phyloP scores from a whole-genome alignment of 1,140 invertebrate species.

The Psilanteris sp. region DNA sequence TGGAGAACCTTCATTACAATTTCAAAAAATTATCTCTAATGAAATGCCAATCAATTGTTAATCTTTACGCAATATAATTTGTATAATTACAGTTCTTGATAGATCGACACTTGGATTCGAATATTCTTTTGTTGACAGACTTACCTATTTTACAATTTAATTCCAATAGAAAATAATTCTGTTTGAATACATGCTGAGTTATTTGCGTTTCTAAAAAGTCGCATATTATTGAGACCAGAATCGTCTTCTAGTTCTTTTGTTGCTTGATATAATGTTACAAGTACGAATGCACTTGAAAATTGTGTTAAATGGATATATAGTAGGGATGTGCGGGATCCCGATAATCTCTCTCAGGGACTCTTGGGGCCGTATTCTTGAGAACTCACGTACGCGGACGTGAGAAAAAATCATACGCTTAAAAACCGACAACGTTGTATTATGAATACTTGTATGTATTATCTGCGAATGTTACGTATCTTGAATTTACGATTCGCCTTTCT shows the following conservation, averaged over 20 bases:
- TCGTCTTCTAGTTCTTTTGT: slow-evolving; percentile 40
- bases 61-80: too few species aligned
- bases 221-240: slow-evolving; percentile 13
- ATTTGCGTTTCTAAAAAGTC: too few species aligned
- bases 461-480: slow-evolving; percentile 58
- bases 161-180: too few species aligned
- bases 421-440: slow-evolving; percentile 55
- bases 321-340: slow-evolving; percentile 45
- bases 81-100: too few species aligned
- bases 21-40: slow-evolving; percentile 29
- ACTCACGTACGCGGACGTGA: slow-evolving; percentile 59
- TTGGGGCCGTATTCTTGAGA: slow-evolving; percentile 58
- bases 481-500: slow-evolving; percentile 47
- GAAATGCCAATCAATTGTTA: slow-evolving; percentile 41
- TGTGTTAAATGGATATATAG: slow-evolving; percentile 61
- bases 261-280: slow-evolving; percentile 43
- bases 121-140: too few species aligned
- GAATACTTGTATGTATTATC: slow-evolving; percentile 59
- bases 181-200: too few species aligned
- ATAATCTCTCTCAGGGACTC: slow-evolving; percentile 54
- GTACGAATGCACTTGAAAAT: slow-evolving; percentile 57
- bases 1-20: background rate
- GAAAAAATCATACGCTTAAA: slow-evolving; percentile 60
- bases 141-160: too few species aligned
- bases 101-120: too few species aligned